Percentiles rank a stretch among this genome's conserved stretches.
These are phyloP conservation scores for Microctenopoma lineatum DNA, from an alignment of 2,797 vertebrate genomes.

Conservation along the genomic window DNA sequence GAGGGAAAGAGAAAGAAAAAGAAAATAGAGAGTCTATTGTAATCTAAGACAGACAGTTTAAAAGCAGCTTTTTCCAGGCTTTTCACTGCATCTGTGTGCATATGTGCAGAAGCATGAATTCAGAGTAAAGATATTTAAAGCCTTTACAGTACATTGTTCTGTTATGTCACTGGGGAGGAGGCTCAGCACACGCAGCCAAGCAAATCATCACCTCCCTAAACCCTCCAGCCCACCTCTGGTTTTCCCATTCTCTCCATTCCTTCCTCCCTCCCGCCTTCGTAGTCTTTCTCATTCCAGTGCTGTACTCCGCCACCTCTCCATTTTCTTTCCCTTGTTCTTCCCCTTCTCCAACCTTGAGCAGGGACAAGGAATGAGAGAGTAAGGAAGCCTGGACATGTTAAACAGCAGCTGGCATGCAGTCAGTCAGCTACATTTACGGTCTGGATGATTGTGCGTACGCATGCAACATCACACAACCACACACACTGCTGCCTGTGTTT, in stretches of 20 bases:
- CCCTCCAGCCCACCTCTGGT: slow-evolving; percentile 66
- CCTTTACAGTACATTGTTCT: slow-evolving; percentile 76
- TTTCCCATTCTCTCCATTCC: slow-evolving; percentile 56
- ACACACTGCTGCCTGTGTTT: slow-evolving; percentile 51
- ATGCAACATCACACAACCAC: slow-evolving; percentile 50
- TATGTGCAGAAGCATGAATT: slow-evolving; percentile 69
- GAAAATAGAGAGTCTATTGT: slow-evolving; percentile 20
- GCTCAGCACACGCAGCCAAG: slow-evolving; percentile 68
- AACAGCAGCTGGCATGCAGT: slow-evolving; percentile 73
- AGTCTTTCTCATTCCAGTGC: slow-evolving; percentile 41
- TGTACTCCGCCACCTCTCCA: slow-evolving; percentile 35
- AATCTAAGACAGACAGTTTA: slow-evolving; percentile 65
- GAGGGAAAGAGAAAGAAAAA: not conserved
- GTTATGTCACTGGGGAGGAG: slow-evolving; percentile 75
- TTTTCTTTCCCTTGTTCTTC: slow-evolving; percentile 40
- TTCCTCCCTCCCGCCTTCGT: slow-evolving; percentile 13
- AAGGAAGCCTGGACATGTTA: slow-evolving; percentile 71
- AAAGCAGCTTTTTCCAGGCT: slow-evolving; percentile 56
- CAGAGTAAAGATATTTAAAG: slow-evolving; percentile 78
- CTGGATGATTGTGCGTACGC: slow-evolving; percentile 46
- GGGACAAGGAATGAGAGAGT: slow-evolving; percentile 44
- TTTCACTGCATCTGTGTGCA: slow-evolving; percentile 32
- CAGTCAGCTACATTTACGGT: slow-evolving; percentile 68
- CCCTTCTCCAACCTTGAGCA: slow-evolving; percentile 43
- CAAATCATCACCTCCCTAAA: slow-evolving; percentile 74